A percentile compares a stretch with the other conserved stretches of the same genome.
These are phyloP conservation scores for Ectemnius lituratus DNA, from an alignment of 2,888 invertebrate genomes.

Conservation along the genomic window DNA sequence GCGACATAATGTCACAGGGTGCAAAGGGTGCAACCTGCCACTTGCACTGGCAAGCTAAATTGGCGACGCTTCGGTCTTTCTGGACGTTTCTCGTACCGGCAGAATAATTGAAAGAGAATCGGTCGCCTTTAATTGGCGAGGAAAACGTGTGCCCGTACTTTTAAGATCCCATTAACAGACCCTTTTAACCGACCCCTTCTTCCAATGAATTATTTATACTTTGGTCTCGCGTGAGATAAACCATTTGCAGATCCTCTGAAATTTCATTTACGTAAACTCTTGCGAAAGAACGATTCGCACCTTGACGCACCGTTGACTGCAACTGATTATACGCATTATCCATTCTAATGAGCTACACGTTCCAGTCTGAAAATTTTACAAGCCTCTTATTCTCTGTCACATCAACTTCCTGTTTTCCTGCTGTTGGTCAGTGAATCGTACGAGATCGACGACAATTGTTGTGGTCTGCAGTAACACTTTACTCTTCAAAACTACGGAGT, in stretches of 20 bases:
- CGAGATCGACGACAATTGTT: conserved; percentile 13
- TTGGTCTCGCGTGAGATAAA: too few species aligned
- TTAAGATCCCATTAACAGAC: not conserved
- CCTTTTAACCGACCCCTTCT: too few species aligned
- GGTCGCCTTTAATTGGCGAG: conserved; percentile 6
- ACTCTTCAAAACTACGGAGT: too few species aligned
- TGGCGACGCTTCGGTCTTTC: conserved; percentile 10
- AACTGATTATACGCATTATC: conserved; percentile 8
- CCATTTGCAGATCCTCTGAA: too few species aligned
- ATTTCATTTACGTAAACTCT: too few species aligned
- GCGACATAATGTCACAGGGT: conserved; percentile 29
- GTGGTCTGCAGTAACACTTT: too few species aligned
- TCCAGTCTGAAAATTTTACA: conserved; percentile 33
- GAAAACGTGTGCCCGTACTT: not conserved
- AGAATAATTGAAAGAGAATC: conserved; percentile 1
- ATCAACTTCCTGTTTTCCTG: conserved; percentile 42
- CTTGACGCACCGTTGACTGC: conserved; percentile 18
- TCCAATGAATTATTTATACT: too few species aligned
- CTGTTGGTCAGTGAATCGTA: conserved; percentile 22
- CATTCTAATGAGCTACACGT: conserved; percentile 38
- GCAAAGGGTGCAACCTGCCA: conserved; percentile 34
- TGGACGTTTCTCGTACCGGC: not conserved
- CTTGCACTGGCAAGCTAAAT: conserved; percentile 34
- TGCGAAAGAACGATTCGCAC: conserved; percentile 26
- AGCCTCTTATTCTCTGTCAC: conserved; percentile 19